phyloP scores from a whole-genome alignment of 1,140 invertebrate genomes.

The Drosophila grimshawi region DNA sequence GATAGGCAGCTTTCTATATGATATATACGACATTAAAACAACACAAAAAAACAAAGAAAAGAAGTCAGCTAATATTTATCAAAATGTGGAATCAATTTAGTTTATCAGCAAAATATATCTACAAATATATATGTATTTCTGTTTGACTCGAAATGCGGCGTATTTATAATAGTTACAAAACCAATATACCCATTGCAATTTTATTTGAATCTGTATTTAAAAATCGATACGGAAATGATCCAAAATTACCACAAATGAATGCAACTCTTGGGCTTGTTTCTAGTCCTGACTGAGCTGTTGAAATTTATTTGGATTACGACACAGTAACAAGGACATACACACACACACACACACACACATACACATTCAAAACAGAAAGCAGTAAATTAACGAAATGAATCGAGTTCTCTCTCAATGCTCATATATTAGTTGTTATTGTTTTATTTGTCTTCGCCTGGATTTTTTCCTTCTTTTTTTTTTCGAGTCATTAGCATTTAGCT shows the following conservation, averaged over 20 bases:
- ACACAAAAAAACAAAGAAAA: too few relatives aligned
- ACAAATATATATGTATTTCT: too few relatives aligned
- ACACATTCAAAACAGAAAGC: constrained; percentile 7
- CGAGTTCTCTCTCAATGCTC: constrained; percentile 10
- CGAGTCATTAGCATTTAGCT: constrained; percentile 44
- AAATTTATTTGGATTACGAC: constrained; percentile 71
- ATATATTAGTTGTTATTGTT: constrained; percentile 14
- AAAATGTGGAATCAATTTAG: too few relatives aligned
- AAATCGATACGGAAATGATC: constrained; percentile 63
- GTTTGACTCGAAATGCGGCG: too few relatives aligned
- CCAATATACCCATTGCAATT: not conserved
- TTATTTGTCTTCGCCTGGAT: not conserved
- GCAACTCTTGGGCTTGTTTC: constrained; percentile 25
- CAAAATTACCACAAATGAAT: constrained; percentile 51
- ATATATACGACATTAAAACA: too few relatives aligned
- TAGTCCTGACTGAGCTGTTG: constrained; percentile 52
- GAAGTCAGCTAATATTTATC: too few relatives aligned
- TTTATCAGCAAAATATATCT: too few relatives aligned
- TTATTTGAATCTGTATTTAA: not conserved
- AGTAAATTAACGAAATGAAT: constrained; percentile 32
- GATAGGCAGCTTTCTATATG: too few relatives aligned
- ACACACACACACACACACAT: constrained; percentile 4
- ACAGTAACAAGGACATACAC: constrained; percentile 30
- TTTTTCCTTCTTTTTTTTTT: constrained; percentile 19
- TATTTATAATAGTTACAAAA: not conserved